Conservation (phyloP, 1,140 invertebrate species). For the Conopomorpha cramerella region DNA sequence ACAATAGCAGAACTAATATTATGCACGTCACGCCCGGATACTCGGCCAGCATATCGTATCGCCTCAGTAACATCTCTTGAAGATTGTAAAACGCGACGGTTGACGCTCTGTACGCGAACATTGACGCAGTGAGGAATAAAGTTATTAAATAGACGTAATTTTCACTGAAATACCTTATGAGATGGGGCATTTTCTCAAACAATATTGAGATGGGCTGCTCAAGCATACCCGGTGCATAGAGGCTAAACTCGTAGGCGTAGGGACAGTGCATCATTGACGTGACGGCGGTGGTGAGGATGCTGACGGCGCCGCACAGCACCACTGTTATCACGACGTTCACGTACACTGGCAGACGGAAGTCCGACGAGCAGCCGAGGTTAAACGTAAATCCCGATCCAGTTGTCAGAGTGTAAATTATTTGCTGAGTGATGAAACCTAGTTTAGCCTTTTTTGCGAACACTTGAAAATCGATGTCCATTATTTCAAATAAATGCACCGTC, state of each 20-base stretch:
- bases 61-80: conserved; percentile 14
- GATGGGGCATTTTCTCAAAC: conserved; percentile 35
- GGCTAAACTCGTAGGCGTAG: conserved; percentile 19
- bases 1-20: conserved; percentile 11
- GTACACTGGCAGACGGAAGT: conserved; percentile 34
- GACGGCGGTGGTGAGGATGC: conserved; percentile 14
- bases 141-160: too few species aligned
- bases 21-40: conserved; percentile 27
- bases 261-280: conserved; percentile 32
- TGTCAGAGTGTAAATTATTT: conserved; percentile 18
- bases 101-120: conserved; percentile 16
- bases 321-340: conserved; percentile 26
- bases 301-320: conserved; percentile 10
- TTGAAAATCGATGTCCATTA: conserved; percentile 22
- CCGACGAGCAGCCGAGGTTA: conserved; percentile 17
- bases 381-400: conserved; percentile 27
- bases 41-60: conserved; percentile 15
- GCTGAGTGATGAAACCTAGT: conserved; percentile 13
- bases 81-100: conserved; percentile 19
- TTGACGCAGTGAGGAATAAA: too few species aligned
- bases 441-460: conserved; percentile 16
- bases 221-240: conserved; percentile 10
- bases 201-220: conserved; percentile 14
- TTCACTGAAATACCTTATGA: conserved; percentile 20
- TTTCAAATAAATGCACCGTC: conserved; percentile 20